Conservation (phyloP, 2,113 vertebrate species). For the Thryonomys swinderianus region DNA sequence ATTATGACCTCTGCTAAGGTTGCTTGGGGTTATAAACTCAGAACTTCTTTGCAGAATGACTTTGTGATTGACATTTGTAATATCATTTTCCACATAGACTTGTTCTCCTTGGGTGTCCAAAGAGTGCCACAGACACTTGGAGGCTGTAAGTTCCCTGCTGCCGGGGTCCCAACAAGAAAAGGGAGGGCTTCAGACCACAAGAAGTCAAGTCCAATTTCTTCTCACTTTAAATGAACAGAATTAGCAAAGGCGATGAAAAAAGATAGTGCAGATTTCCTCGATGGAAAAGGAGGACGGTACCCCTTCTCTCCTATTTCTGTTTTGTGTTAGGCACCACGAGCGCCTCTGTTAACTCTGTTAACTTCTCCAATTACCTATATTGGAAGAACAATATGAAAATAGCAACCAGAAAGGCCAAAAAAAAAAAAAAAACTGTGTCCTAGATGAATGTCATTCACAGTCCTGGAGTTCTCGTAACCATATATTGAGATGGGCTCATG, state of each 20-base stretch:
- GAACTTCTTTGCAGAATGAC: constrained; percentile 40
- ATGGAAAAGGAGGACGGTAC: background rate
- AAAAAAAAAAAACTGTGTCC: no score
- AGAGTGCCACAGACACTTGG: background rate
- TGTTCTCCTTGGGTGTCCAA: constrained; percentile 53
- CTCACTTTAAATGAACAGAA: constrained; percentile 22
- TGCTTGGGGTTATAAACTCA: constrained; percentile 36
- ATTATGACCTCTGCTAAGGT: constrained; percentile 22
- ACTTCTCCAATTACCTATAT: background rate
- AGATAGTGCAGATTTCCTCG: background rate
- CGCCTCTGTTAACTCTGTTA: background rate
- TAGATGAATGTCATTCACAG: background rate
- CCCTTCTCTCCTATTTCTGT: background rate
- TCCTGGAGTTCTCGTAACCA: background rate
- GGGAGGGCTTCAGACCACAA: constrained; percentile 37
- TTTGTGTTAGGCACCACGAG: background rate
- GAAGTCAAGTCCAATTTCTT: background rate
- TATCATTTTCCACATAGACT: constrained; percentile 5
- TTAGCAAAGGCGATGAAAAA: background rate
- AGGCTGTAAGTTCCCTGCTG: background rate
- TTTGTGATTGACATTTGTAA: constrained; percentile 62
- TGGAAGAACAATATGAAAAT: background rate
- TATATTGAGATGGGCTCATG: background rate
- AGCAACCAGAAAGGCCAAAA: background rate
- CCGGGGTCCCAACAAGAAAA: constrained; percentile 32